Evolutionary conservation across 2,888 invertebrate species (phyloP), one percentile per base, ranked within the genome.

Genomic region (Empis stercorea): DNA sequence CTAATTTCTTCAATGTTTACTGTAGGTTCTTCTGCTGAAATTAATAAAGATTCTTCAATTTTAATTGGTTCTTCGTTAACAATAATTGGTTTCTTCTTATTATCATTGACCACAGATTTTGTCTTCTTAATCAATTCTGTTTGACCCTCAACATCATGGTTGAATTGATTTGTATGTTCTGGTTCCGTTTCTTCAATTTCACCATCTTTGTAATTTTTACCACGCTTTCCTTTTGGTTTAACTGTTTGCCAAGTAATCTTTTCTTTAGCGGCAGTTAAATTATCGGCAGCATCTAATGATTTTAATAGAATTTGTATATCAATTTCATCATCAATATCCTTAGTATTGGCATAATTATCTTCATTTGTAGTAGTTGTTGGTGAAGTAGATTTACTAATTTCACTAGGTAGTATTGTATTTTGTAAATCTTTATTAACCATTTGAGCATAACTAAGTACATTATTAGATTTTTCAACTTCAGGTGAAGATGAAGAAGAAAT

Each of bases 381-480:
- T n/a, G n/a, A n/a, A n/a, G n/a, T n/a, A n/a, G 14, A 10, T 15
- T 30, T 34, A 13, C 4, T 20, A n/a, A 2, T 17, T 20, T 7
- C 2, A 10, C n/a, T 20, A 3, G 14, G 4, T 14, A 9, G 13
- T 14, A 6, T 11, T 32, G 16, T 13, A 11, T 16, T 34, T 15
- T 14, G 13, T n/a, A n/a, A n/a, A 15, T 43, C 30, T 17, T 41
- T 50, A 30, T 45, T 47, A n/a, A 49, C 43, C 27, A 51, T 52
- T 48, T 53, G 51, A 38, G 53, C 53, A 45, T 50, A 53, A 30
- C 48, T 53, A 9, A 43, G 46, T 38, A 36, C 23, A 43, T 43
- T 48, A n/a, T 34, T 27, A 27, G 23, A 27, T 27, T 27, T 27
- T 9, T 27, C 6, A 27, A 9, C 6, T 27, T 27, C 23, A 9